A percentile compares a stretch with the other conserved stretches of the same genome.
These are phyloP conservation scores for Ganaspis brasiliensis DNA, from an alignment of 2,888 invertebrate genomes.

Conservation along the genomic window DNA sequence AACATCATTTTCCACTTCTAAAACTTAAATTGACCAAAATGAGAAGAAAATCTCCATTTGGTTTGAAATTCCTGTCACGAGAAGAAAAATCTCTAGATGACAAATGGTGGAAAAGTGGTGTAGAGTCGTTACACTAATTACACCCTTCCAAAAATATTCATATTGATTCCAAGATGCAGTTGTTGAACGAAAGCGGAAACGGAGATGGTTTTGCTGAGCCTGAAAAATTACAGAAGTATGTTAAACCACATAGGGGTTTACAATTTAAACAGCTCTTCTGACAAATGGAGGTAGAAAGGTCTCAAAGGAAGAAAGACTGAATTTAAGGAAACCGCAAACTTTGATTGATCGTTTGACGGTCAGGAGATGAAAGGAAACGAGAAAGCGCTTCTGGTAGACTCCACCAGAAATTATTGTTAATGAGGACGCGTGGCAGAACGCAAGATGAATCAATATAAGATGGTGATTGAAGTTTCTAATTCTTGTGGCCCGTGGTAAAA, in stretches of 20 bases:
- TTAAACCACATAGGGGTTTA: constrained; percentile 37
- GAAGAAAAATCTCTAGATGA: constrained; percentile 16
- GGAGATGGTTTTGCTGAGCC: constrained; percentile 48
- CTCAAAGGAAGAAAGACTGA: neutral
- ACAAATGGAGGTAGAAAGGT: constrained; percentile 45
- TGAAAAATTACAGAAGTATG: constrained; percentile 62
- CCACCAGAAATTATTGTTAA: constrained; percentile 65
- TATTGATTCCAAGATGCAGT: neutral
- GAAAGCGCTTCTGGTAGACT: constrained; percentile 29
- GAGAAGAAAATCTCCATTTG: neutral
- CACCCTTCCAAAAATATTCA: constrained; percentile 35
- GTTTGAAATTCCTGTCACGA: neutral
- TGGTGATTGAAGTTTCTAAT: constrained; percentile 10
- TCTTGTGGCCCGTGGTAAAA: neutral
- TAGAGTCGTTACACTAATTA: constrained; percentile 39
- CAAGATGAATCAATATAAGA: constrained; percentile 64
- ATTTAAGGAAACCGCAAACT: constrained; percentile 50
- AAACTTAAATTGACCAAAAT: too few relatives aligned
- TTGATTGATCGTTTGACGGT: constrained; percentile 53
- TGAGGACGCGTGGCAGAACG: constrained; percentile 71
- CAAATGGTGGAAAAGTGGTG: constrained; percentile 23
- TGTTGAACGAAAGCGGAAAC: constrained; percentile 6
- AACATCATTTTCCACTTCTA: too few relatives aligned
- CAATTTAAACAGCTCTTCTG: constrained; percentile 38
- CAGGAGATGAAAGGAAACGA: constrained; percentile 30